Base-by-base conservation (phyloP, 1,140 invertebrate species). In the Sitophilus oryzae region DNA sequence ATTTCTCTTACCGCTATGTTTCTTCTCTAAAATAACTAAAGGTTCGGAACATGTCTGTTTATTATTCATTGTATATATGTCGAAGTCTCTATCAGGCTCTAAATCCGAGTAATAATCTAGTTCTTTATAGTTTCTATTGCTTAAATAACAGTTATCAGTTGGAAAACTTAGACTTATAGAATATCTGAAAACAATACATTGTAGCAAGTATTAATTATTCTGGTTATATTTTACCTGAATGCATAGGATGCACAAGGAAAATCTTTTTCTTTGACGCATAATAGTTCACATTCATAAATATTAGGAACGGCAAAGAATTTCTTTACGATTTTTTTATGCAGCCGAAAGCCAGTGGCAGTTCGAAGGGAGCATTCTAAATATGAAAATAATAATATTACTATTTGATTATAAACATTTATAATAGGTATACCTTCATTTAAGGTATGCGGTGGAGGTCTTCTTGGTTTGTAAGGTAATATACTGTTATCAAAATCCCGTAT, bases 191-290 rank as follows among this genome's bases (percentile, higher is more conserved):
- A 45, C 3, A 18, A 6, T 40, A n/a, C n/a, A n/a, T n/a, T n/a
- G n/a, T n/a, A n/a, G n/a, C n/a, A n/a, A n/a, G n/a, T n/a, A n/a
- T n/a, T n/a, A n/a, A n/a, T n/a, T n/a, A n/a, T 43, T 37, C 3
- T 4, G n/a, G 36, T 6, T 4, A 4, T 14, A 37, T 6, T 3
- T 4, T 73, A 87, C 79, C 84, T 80, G 63, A 82, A 91, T 58
- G 85, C 86, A 62, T 86, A 89, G 0, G 84, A 84, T 41, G 81
- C 77, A 62, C 88, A 91, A 52, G 73, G 71, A 59, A 88, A 88
- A 34, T 79, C 77, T 21, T 75, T 77, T 67, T 88, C 84, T n/a
- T 76, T 76, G 22, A 80, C 80, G 65, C 88, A 90, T 14, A 85
- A 73, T 0, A 77, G 71, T 63, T 89, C 86, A 69, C 87, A 90